Evolutionary conservation across 2,113 vertebrate species (phyloP), one percentile per base, ranked within the genome.

Genomic region (Chascanopsetta lugubris): DNA sequence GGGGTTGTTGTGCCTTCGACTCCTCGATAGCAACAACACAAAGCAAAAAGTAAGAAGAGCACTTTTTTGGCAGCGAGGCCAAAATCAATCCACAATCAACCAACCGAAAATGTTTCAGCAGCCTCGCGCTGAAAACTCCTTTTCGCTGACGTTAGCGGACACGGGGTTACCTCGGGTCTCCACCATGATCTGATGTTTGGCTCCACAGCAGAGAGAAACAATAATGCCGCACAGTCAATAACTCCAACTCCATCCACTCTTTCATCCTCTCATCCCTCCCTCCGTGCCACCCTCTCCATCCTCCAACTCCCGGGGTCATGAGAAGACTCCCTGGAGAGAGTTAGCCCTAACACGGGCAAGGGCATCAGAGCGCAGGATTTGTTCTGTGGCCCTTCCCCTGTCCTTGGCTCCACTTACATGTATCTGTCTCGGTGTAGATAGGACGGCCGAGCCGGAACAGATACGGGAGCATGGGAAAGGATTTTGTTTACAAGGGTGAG

Each of bases 261-360:
- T 88, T 72, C 65, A 86, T 87, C 80, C 34, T 74, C 47, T 80
- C 47, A 76, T 80, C 75, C 72, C 61, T 72, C 67, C 68, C 70
- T 21, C 13, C 46, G 46, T 38, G 54, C 54, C 26, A 34, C 32
- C 32, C 36, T 60, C 34, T 60, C 46, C 49, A 64, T 63, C 59
- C 21, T 60, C 57, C 42, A 63, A 75, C 50, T 61, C 56, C 65
- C 22, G 62, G 72, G 69, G 77, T 83, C 72, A 84, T 75, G 63
- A 69, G 74, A 65, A 66, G 49, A 27, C 50, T 70, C 83, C 58
- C 61, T 3, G 17, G 62, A 57, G 70, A 75, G 58, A 38, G 55
- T 54, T 46, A 75, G 59, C 20, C 42, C 51, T 59, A 26, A 67
- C 22, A 26, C 54, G 62, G 67, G 54, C 77, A 79, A 81, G 69